Base-by-base conservation (phyloP, 2,113 vertebrate species). In the Pituophis catenifer region DNA sequence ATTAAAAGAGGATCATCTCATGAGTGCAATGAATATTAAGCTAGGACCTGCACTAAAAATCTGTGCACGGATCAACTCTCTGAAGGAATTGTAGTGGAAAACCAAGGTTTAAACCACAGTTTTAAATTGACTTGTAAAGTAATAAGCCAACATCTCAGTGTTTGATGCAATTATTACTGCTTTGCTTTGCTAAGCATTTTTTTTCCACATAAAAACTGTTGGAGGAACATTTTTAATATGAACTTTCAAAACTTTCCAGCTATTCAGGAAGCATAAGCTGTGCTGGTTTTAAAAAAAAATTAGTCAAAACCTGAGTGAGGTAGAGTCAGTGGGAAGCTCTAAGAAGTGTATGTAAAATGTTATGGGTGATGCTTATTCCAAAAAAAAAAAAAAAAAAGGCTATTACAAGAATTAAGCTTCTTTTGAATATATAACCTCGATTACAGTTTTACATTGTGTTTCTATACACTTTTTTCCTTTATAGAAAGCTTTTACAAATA, bases 1-100 rank as follows among this genome's bases (percentile, higher is more conserved):
- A 92, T 97, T 99, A 93, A 99, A 99, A 81, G 99, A 99, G 97
- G 99, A 99, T 96, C 99, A 99, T 93, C 98, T 99, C 91, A 99
- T 99, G 99, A 99, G 98, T 96, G 99, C 99, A 97, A 99, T 99
- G 99, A 99, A 99, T 97, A 99, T 99, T 97, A 99, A 99, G 97
- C 98, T 99, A 93, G 99, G 99, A 29, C 99, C 99, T 2, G 99
- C 99, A 0, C 97, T 99, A 85, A 99, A 99, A 97, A 99, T 99
- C 96, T 99, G 99, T 91, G 99, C 99, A 94, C 99, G 99, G 94
- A 99, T 99, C 97, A 99, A 99, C 96, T 98, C 98, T 0, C 97
- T 99, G 96, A 99, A 99, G 62, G 98, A 99, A 95, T 98, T 98
- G 1, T 99, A 98, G 97, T 92, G 93, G 94, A 75, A 96, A 96